phyloP scores from a whole-genome alignment of 1,140 invertebrate genomes.

The Saccostrea cuccullata region DNA sequence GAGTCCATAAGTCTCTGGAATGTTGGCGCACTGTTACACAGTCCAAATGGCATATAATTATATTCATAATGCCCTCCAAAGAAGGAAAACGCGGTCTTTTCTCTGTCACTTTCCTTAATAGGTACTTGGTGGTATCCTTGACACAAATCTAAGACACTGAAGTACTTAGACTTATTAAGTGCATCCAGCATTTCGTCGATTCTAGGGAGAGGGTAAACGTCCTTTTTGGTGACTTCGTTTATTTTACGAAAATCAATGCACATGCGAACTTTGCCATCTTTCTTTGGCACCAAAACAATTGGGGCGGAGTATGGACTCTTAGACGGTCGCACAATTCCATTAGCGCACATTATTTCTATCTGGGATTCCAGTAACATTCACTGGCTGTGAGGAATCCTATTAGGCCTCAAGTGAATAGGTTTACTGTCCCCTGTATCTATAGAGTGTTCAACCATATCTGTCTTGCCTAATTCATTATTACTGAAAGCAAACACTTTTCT shows the following conservation, averaged over 20 bases:
- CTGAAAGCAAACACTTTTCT: conserved; percentile 25
- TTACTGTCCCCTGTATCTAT: neutral
- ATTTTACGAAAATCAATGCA: conserved; percentile 65
- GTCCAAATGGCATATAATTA: conserved; percentile 45
- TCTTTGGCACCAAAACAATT: conserved; percentile 64
- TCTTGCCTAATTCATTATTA: conserved; percentile 33
- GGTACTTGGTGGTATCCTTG: conserved; percentile 31
- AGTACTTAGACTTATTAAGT: conserved; percentile 20
- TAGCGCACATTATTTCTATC: conserved; percentile 39
- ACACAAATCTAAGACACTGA: conserved; percentile 37
- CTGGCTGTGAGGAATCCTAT: neutral
- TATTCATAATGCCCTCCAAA: conserved; percentile 24
- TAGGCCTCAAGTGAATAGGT: conserved; percentile 10
- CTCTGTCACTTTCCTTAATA: conserved; percentile 17
- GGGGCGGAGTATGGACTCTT: conserved; percentile 64
- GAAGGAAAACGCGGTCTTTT: neutral
- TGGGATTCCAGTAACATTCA: neutral
- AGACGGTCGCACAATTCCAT: conserved; percentile 61
- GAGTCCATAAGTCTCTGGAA: conserved; percentile 43
- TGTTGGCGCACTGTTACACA: conserved; percentile 42
- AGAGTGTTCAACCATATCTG: conserved; percentile 21
- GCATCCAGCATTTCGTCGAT: conserved; percentile 40
- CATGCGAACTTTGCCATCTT: conserved; percentile 57
- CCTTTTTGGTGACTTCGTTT: conserved; percentile 62
- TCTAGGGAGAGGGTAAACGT: conserved; percentile 56